phyloP scores from a whole-genome alignment of 2,888 invertebrate species.

The Eristalis tenax region DNA sequence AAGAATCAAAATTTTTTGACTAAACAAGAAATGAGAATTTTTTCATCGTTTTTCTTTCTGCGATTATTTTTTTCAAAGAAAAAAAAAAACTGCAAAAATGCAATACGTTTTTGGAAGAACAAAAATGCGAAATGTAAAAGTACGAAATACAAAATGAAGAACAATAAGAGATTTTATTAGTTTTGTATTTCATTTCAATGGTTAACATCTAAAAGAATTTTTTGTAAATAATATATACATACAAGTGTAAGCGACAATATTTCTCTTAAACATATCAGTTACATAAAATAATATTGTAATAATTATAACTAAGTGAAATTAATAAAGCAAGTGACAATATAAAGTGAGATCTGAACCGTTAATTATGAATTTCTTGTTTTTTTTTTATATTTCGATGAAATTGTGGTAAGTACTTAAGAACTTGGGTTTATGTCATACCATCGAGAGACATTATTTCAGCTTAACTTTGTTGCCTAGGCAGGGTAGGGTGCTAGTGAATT shows the following conservation, averaged over 20 bases:
- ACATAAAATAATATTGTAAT: conserved; percentile 56
- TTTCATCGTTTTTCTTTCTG: neutral
- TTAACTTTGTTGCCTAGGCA: no score
- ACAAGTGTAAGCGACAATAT: conserved; percentile 67
- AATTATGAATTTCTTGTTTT: neutral
- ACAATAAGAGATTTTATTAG: conserved; percentile 6
- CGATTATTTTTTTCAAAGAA: conserved; percentile 18
- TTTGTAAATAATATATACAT: conserved; percentile 61
- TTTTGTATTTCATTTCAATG: conserved; percentile 32
- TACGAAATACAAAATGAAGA: conserved; percentile 4
- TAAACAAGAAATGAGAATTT: neutral
- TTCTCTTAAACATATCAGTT: conserved; percentile 69
- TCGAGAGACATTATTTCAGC: no score
- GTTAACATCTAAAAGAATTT: conserved; percentile 29
- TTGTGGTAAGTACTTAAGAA: no score
- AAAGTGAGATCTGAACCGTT: conserved; percentile 33
- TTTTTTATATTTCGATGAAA: neutral
- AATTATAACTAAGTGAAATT: conserved; percentile 56
- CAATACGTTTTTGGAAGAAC: conserved; percentile 16
- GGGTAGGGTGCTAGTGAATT: no score
- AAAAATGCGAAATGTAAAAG: neutral
- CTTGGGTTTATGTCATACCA: no score
- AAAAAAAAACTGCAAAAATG: conserved; percentile 20
- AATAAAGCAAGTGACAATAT: conserved; percentile 63
- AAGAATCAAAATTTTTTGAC: conserved; percentile 19